phyloP scores from a whole-genome alignment of 1,140 invertebrate species.

The Drosophila parvula region DNA sequence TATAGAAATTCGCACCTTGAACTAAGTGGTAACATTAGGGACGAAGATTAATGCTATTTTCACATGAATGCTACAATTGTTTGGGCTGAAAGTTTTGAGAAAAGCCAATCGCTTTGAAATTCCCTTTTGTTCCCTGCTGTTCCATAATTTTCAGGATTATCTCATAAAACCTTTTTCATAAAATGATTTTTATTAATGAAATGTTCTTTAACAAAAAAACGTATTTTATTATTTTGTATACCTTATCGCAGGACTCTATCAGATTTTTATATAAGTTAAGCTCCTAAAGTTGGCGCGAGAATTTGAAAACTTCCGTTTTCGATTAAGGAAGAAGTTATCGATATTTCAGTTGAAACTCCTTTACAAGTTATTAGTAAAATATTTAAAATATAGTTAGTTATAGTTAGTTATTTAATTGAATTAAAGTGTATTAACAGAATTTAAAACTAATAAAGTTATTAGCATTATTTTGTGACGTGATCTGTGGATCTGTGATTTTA shows the following conservation, averaged over 20 bases:
- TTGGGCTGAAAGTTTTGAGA: neutral
- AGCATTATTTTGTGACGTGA: neutral
- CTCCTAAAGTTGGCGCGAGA: neutral
- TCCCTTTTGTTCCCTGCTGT: neutral
- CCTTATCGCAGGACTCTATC: no score
- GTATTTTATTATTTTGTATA: no score
- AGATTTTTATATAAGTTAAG: neutral
- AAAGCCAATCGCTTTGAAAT: neutral
- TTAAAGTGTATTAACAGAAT: neutral
- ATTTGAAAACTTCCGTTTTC: neutral
- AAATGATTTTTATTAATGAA: no score
- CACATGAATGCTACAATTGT: neutral
- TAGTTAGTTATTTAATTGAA: neutral
- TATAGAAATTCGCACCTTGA: slow-evolving; percentile 11
- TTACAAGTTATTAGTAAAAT: neutral
- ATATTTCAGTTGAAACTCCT: neutral
- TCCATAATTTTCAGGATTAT: no score
- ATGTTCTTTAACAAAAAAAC: no score
- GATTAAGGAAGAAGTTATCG: neutral
- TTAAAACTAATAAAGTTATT: neutral
- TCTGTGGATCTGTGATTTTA: neutral
- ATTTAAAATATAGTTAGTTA: neutral
- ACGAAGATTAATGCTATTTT: neutral
- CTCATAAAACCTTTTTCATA: neutral
- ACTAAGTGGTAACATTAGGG: slow-evolving; percentile 3